phyloP scores from a whole-genome alignment of 2,888 invertebrate genomes.

The Abrostola triplasia region DNA sequence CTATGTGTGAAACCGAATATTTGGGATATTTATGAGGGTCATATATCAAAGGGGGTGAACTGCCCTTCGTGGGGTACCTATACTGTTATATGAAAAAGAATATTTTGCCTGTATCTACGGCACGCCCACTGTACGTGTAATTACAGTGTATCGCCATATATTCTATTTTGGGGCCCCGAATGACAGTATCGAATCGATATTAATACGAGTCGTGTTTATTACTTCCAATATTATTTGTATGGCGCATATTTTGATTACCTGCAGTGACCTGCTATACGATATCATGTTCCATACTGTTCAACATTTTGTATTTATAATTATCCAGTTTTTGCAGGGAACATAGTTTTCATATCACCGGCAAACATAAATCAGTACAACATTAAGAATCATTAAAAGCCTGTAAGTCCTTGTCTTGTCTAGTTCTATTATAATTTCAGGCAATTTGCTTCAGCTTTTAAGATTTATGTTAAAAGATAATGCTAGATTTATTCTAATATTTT shows the following conservation, averaged over 20 bases:
- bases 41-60: conserved; percentile 54
- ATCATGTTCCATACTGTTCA: no score
- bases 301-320: no score
- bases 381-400: conserved; percentile 28
- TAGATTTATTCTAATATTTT: conserved; percentile 38
- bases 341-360: conserved; percentile 16
- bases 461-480: conserved; percentile 42
- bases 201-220: conserved; percentile 38
- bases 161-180: conserved; percentile 27
- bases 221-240: conserved; percentile 31
- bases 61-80: conserved; percentile 33
- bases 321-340: not conserved
- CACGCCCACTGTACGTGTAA: conserved; percentile 36
- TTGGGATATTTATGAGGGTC: conserved; percentile 57
- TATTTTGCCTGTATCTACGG: conserved; percentile 40
- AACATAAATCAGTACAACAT: conserved; percentile 24
- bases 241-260: conserved; percentile 18
- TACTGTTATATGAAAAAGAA: conserved; percentile 39
- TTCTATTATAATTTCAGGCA: conserved; percentile 42
- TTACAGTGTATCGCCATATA: conserved; percentile 45
- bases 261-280: not conserved
- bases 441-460: conserved; percentile 34
- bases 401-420: conserved; percentile 36
- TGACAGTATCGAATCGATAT: conserved; percentile 37
- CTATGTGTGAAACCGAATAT: conserved; percentile 57